Conservation (phyloP, 2,888 invertebrate species). For the Leucozona laternaria region DNA sequence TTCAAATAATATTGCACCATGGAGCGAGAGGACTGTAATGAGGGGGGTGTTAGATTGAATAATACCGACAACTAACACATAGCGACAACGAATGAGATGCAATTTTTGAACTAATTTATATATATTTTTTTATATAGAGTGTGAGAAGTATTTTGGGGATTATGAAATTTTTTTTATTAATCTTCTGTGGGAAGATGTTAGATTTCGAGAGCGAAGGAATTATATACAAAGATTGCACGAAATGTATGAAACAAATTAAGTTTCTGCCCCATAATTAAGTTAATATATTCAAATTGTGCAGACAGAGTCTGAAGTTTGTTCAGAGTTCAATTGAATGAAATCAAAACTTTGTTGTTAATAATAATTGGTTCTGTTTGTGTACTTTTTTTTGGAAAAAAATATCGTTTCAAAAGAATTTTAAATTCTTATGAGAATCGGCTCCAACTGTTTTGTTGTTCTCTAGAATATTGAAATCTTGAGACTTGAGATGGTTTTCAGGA, state of each 20-base stretch:
- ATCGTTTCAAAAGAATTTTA: neutral
- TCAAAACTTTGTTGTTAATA: neutral
- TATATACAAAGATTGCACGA: conserved; percentile 2
- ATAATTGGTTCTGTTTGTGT: neutral
- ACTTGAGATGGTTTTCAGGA: too few species aligned
- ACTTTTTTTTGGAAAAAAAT: neutral
- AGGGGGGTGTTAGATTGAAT: conserved; percentile 41
- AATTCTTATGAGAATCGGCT: neutral
- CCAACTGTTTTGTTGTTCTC: too few species aligned
- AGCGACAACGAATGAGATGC: conserved; percentile 44
- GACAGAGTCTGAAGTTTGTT: conserved; percentile 15
- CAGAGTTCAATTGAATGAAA: conserved; percentile 17
- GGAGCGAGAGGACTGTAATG: neutral
- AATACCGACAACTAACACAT: conserved; percentile 36
- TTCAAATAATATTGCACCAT: conserved; percentile 41
- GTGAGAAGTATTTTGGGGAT: conserved; percentile 67
- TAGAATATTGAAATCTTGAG: too few species aligned
- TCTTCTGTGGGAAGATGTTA: conserved; percentile 63
- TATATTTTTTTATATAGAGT: conserved; percentile 39
- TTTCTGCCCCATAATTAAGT: conserved; percentile 18
- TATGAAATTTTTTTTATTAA: conserved; percentile 39
- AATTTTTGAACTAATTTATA: conserved; percentile 67
- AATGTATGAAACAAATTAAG: conserved; percentile 19
- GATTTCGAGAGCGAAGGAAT: conserved; percentile 51
- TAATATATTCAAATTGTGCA: conserved; percentile 44